Percentiles rank a stretch among this genome's conserved stretches.
Evolutionary conservation across 2,888 invertebrate species (phyloP).

Genomic region (Rotaria magnacalcarata): DNA sequence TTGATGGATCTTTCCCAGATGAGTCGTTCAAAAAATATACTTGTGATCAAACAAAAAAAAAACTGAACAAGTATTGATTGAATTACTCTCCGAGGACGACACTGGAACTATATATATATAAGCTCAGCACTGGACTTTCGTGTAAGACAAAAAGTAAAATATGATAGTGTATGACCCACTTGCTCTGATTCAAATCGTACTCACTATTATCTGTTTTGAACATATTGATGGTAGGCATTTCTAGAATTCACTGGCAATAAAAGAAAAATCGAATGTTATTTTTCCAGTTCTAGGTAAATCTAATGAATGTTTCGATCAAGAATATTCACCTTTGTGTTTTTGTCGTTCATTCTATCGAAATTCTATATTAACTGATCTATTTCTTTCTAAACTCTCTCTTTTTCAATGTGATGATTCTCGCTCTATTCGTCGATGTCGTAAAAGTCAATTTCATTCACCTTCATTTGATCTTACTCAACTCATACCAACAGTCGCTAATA

Average conservation of each 20-base stretch:
- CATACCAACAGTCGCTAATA: not conserved
- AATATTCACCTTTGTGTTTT: not conserved
- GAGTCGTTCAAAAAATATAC: not conserved
- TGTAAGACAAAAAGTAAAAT: too few relatives aligned
- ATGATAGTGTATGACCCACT: too few relatives aligned
- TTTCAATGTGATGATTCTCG: not conserved
- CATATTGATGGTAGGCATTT: too few relatives aligned
- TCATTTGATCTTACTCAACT: not conserved
- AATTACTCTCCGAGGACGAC: not conserved
- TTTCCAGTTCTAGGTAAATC: too few relatives aligned
- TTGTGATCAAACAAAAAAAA: not conserved
- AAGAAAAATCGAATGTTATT: too few relatives aligned
- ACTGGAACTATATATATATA: not conserved
- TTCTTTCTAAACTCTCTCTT: not conserved
- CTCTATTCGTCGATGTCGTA: not conserved
- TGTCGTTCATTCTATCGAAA: not conserved
- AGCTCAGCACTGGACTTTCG: not conserved
- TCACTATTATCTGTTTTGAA: too few relatives aligned
- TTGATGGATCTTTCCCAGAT: not conserved
- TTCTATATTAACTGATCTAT: not conserved
- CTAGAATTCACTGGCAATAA: too few relatives aligned
- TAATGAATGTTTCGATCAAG: not conserved
- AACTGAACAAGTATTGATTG: not conserved
- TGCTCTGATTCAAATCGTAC: too few relatives aligned
- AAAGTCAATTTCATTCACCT: not conserved